Conservation (phyloP, 2,888 invertebrate genomes). For the Frankliniella intonsa region DNA sequence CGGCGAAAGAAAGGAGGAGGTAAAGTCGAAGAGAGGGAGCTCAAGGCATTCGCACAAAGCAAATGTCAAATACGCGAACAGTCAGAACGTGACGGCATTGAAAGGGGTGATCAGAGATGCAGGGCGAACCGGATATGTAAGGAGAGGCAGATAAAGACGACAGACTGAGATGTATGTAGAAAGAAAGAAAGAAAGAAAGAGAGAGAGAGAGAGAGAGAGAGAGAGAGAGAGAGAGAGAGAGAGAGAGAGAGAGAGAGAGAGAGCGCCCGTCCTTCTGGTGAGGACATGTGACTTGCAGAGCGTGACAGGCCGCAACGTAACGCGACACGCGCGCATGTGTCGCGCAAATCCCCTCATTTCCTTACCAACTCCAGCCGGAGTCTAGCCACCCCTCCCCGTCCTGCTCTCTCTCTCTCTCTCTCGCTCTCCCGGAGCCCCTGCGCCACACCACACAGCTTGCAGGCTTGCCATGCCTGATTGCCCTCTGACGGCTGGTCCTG, state of each 20-base stretch:
- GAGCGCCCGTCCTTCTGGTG: too few relatives aligned
- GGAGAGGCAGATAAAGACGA: background rate
- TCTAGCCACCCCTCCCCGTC: background rate
- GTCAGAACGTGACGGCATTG: too few relatives aligned
- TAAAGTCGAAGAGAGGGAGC: background rate
- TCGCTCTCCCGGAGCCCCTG: background rate
- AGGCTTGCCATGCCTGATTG: background rate
- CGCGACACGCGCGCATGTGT: background rate
- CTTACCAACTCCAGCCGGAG: conserved; percentile 27
- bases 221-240: background rate
- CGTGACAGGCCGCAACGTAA: conserved; percentile 13
- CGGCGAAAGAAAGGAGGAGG: background rate
- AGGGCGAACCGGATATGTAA: too few relatives aligned
- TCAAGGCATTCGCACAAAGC: too few relatives aligned
- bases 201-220: background rate
- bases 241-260: background rate
- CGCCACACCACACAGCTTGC: background rate
- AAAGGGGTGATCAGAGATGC: too few relatives aligned
- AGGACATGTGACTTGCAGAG: conserved; percentile 26
- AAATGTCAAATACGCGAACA: too few relatives aligned
- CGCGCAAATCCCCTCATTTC: conserved; percentile 23
- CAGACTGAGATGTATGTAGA: background rate
- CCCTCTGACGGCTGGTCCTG: background rate
- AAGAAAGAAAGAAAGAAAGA: background rate
- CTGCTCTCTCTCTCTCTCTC: background rate